Evolutionary conservation across 2,113 vertebrate species (phyloP), one percentile per base, ranked within the genome.

Genomic region (Rhinoderma darwinii): DNA sequence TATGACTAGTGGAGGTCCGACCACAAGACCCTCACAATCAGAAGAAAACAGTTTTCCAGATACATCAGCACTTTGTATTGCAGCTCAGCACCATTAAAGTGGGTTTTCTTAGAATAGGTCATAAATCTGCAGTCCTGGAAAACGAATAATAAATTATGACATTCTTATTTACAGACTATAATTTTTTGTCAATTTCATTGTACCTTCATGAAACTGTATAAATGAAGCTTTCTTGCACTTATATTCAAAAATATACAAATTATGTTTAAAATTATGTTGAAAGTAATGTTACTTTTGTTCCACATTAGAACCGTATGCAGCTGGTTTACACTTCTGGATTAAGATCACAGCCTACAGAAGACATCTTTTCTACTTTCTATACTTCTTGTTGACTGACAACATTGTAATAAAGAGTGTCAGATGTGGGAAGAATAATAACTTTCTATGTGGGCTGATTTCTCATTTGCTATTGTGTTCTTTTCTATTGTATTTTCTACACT

Each of bases 401-500:
- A 76, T 74, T 63, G 56, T 85, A 77, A 85, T 77, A 76, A 77
- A 76, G 37, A 77, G 51, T 85, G 73, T 77, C 73, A 85, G 73
- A 39, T 85, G 83, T 77, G 73, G 56, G 83, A 77, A 76, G 73
- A 61, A 76, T 7, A 44, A 59, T 27, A 61, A 17, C 14, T 47
- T 30, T 44, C 17, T 37, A 85, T 76, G 83, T 85, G 83, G 83
- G 83, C 73, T 83, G 82, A 83, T 83, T 70, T 72, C 17, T 83
- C 43, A 72, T 35, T 50, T 72, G 63, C 63, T 39, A 72, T 83
- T 70, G 61, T 70, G 39, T 44, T 72, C 37, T 83, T 30, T 82
- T 63, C 56, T 66, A 18, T 30, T 27, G 14, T 12, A 32, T 82
- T 82, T 41, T 82, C 39, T 63, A 25, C 41, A 35, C 17, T 22